A percentile compares a stretch with the other conserved stretches of the same genome.
Conservation (phyloP, 2,113 vertebrate genomes). For the Rhizomys pruinosus region DNA sequence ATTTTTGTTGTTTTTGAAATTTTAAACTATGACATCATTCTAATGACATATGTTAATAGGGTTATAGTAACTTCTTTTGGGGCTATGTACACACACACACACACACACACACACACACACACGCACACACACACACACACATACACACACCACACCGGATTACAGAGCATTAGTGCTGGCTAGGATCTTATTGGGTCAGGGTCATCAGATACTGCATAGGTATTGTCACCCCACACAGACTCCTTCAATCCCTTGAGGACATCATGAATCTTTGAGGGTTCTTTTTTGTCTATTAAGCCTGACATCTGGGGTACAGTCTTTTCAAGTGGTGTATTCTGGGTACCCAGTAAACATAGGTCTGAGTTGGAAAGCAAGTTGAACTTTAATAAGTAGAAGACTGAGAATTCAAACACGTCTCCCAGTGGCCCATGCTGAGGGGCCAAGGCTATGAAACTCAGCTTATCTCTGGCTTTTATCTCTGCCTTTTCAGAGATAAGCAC, state of each 20-base stretch:
- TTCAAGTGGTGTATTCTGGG: not conserved
- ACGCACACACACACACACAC: not conserved
- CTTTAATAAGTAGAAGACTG: not conserved
- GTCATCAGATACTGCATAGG: not conserved
- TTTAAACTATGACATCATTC: not conserved
- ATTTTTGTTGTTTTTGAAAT: conserved; percentile 39
- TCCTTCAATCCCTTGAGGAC: not conserved
- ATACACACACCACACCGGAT: too few relatives aligned
- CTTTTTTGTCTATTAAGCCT: not conserved
- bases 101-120: not conserved
- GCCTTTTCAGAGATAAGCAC: conserved; percentile 45
- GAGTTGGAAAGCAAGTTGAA: not conserved
- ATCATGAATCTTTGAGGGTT: not conserved
- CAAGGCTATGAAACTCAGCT: not conserved
- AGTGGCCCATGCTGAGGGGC: not conserved
- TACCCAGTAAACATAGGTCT: conserved; percentile 2
- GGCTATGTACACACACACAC: not conserved
- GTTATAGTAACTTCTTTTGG: not conserved
- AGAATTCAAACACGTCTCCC: not conserved
- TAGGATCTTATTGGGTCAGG: not conserved
- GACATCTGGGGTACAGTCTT: not conserved
- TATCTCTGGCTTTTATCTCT: conserved; percentile 1
- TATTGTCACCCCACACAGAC: not conserved
- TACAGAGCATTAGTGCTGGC: not conserved
- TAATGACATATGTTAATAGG: conserved; percentile 7